Base-by-base conservation (phyloP, 2,888 invertebrate species). In the Nycteola revayana region DNA sequence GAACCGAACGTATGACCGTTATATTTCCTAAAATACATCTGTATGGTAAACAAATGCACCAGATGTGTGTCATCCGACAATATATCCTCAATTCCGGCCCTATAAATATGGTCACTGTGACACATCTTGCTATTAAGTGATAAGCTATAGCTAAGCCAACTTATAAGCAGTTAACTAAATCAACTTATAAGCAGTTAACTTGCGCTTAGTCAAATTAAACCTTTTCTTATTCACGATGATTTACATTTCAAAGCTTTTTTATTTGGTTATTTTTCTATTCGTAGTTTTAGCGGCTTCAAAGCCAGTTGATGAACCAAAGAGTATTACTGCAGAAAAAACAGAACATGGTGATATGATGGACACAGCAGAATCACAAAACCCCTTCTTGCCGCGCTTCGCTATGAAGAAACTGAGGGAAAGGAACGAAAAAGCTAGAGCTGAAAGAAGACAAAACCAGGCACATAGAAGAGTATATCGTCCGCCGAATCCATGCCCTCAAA, bases 1-100 rank as follows among this genome's bases (percentile, higher is more conserved):
- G 73, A 79, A 78, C 51, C 66, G 69, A 64, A 63, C 67, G 72
- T 61, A 78, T 76, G 75, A 77, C 88, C 85, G 86, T 83, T 86
- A 83, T 53, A 60, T 66, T 87, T 84, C 82, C 68, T 57, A 73
- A 78, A 86, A 85, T 73, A 74, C 65, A 66, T 64, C 55, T 47
- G 56, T 54, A 65, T 44, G 58, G 76, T 76, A 80, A 85, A 83
- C 84, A 82, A 60, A 75, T 81, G 82, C 78, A 84, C 64, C 62
- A 57, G 42, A 75, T 77, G 72, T 86, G 82, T 86, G 87, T 85
- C 87, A 85, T 61, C 53, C 54, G 58, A 63, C 36, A 62, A 48
- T 49, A 42, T 44, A 44, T 54, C 3, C 7, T 2, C 7, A n/a
- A 7, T 7, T 42, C 14, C 42, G 48, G 57, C 61, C 76, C 66